These are phyloP conservation scores for Microcebus ravelobensis DNA, from an alignment of 2,113 vertebrate genomes.

Conservation along the genomic window DNA sequence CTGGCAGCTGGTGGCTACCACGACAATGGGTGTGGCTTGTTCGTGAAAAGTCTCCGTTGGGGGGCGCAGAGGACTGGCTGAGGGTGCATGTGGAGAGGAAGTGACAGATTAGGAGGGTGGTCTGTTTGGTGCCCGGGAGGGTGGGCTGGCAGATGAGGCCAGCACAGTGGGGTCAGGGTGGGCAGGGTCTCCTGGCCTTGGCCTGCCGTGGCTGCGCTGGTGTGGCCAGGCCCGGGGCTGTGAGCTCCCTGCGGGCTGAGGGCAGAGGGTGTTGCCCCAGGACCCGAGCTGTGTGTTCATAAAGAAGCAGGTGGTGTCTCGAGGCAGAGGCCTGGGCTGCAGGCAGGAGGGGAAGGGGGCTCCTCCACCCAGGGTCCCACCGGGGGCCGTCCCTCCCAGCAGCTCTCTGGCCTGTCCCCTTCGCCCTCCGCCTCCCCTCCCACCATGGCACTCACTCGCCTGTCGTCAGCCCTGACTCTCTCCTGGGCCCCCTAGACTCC, in stretches of 20 bases:
- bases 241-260: not conserved
- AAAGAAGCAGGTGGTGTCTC: not conserved
- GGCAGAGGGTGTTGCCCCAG: not conserved
- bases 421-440: too few species aligned
- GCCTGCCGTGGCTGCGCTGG: fast-evolving
- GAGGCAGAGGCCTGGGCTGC: not conserved
- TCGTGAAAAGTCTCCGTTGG: fast-evolving
- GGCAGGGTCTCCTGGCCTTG: not conserved
- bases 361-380: too few species aligned
- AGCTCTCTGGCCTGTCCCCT: not conserved
- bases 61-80: not conserved
- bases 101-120: fast-evolving
- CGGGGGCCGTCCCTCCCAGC: too few species aligned
- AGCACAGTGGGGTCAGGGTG: fast-evolving
- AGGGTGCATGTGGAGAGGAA: not conserved
- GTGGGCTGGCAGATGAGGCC: not conserved
- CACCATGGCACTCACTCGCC: not conserved
- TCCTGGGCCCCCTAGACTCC: not conserved
- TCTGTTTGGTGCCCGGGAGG: not conserved
- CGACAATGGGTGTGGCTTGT: too few species aligned
- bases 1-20: not conserved
- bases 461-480: too few species aligned
- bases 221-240: not conserved
- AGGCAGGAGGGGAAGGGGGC: not conserved
- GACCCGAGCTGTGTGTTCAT: too few species aligned